Evolutionary conservation across 2,797 vertebrate genomes (phyloP), one percentile per base, ranked within the genome.

Genomic region (Sciaenops ocellatus): DNA sequence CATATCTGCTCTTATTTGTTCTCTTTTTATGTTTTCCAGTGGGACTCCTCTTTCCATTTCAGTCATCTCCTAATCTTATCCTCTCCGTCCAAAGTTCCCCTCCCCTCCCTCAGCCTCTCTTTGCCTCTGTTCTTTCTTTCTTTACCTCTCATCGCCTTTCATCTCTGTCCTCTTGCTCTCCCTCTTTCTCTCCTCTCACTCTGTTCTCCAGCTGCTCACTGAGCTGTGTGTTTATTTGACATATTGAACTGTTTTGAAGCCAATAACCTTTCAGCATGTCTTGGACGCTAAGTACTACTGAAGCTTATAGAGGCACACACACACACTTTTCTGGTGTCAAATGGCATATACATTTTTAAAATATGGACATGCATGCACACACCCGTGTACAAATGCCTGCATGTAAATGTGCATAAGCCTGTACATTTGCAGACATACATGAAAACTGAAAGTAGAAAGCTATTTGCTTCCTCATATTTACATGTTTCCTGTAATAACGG

Each of bases 141-240:
- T 79, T 57, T 70, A 4, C 42, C 28, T 66, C 17, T 51, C 60
- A 11, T 64, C 17, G 13, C 54, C 70, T 87, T 87, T 83, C 48
- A 80, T 85, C 78, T 79, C 62, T 70, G 51, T 83, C 83, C 69
- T 63, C 24, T 24, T n/a, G 10, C 41, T 60, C 51, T 61, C 28
- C 65, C 51, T 66, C 50, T 64, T 24, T 24, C 28, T 66, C 55
- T 63, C 20, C 54, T 68, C 69, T 69, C 69, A 20, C 71, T 83
- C 71, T 85, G 82, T 86, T 81, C 76, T 82, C 71, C 83, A 55
- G 85, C 83, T 92, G 89, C 82, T 86, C 86, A 83, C 73, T 84
- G 79, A 89, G 77, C 86, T 82, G 68, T 91, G 89, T 88, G 88
- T 79, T 92, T 78, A 92, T 90, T 81, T 92, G 93, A 93, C 92